phyloP scores from a whole-genome alignment of 2,113 vertebrate genomes.

The Rhinolophus sinicus region DNA sequence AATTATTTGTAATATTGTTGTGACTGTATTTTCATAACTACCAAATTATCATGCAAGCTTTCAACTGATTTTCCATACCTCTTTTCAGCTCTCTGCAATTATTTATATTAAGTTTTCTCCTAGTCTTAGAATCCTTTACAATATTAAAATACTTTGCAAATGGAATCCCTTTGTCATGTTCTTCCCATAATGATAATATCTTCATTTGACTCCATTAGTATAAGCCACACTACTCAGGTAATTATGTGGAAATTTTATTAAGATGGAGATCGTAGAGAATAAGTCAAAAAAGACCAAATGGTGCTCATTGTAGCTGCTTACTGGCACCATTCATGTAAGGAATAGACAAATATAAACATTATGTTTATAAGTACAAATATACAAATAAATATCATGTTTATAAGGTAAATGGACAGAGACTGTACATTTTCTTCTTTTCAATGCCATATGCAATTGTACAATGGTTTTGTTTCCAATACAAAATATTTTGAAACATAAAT shows the following conservation, averaged over 20 bases:
- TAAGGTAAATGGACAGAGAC: neutral
- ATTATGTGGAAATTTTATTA: neutral
- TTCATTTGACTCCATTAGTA: conserved; percentile 18
- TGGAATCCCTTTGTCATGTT: neutral
- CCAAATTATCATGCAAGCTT: neutral
- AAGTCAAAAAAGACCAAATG: neutral
- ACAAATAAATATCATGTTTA: neutral
- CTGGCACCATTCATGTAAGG: neutral
- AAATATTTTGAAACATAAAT: neutral
- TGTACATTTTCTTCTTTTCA: neutral
- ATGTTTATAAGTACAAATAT: neutral
- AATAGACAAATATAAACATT: neutral
- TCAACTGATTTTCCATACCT: conserved; percentile 12
- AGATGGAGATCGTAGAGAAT: neutral
- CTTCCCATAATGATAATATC: neutral
- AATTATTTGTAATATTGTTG: neutral
- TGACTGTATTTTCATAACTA: neutral
- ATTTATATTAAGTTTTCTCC: neutral
- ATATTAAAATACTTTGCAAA: conserved; percentile 33
- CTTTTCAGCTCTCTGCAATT: neutral
- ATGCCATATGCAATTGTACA: neutral
- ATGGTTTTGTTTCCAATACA: neutral
- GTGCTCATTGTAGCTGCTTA: neutral
- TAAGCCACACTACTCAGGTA: neutral
- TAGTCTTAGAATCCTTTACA: neutral